Conservation (phyloP, 2,888 invertebrate genomes). For the Pachliopta kotzebuea region DNA sequence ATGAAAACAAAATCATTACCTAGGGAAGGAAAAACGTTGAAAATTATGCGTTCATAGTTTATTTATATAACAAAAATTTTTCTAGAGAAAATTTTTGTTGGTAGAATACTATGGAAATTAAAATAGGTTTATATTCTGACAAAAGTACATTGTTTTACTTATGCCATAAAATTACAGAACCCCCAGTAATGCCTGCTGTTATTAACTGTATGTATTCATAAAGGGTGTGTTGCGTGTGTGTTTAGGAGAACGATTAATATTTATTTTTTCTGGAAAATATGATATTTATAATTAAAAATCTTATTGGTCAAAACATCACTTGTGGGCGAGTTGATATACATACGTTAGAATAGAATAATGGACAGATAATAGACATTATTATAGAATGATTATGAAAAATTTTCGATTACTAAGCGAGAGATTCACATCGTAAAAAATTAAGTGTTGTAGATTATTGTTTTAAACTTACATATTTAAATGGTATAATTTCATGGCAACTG, state of each 20-base stretch:
- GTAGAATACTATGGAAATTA: too few relatives aligned
- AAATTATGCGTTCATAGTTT: too few relatives aligned
- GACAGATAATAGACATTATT: constrained; percentile 14
- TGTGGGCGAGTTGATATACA: constrained; percentile 18
- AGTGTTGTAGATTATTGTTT: constrained; percentile 52
- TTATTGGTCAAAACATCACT: constrained; percentile 10
- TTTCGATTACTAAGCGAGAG: constrained; percentile 30
- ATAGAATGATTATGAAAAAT: constrained; percentile 28
- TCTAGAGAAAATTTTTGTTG: too few relatives aligned
- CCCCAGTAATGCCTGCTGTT: not conserved
- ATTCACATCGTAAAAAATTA: constrained; percentile 41
- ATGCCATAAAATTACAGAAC: not conserved
- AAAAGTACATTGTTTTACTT: too few relatives aligned
- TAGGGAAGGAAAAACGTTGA: too few relatives aligned
- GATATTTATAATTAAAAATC: not conserved
- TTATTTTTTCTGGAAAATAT: too few relatives aligned
- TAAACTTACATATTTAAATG: constrained; percentile 58
- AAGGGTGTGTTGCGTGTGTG: too few relatives aligned
- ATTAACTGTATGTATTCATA: too few relatives aligned
- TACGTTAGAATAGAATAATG: too few relatives aligned
- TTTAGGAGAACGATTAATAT: too few relatives aligned
- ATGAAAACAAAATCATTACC: too few relatives aligned
- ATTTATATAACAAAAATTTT: too few relatives aligned
- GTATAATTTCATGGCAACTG: constrained; percentile 68
- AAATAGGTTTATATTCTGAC: not conserved